These are phyloP conservation scores for Rambutsinella grinnellia DNA, from an alignment of 2,888 invertebrate species.

Conservation along the genomic window DNA sequence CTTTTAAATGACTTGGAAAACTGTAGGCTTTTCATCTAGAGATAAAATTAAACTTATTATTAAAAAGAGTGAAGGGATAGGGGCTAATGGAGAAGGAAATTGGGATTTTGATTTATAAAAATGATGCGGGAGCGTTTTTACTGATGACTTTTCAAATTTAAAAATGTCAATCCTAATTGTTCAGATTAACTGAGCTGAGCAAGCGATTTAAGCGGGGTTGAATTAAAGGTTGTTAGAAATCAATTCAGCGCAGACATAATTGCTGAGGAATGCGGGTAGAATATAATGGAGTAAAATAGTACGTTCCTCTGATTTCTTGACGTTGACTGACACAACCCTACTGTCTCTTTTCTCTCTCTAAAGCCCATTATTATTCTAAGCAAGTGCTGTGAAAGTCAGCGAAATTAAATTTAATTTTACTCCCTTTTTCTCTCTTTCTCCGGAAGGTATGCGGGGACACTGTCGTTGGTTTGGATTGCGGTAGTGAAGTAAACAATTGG, in stretches of 20 bases:
- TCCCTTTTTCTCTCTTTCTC: conserved; percentile 50
- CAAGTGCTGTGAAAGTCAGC: conserved; percentile 1
- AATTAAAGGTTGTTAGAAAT: neutral
- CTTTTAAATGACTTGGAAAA: no score
- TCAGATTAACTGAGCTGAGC: neutral
- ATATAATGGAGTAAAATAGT: conserved; percentile 10
- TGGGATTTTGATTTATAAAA: no score
- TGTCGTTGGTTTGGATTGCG: conserved; percentile 86
- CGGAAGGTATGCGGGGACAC: conserved; percentile 84
- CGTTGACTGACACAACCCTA: conserved; percentile 22
- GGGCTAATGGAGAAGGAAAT: no score
- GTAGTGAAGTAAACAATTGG: conserved; percentile 85
- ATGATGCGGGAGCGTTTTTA: no score
- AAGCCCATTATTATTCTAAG: conserved; percentile 19
- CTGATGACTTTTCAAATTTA: neutral
- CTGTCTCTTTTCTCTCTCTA: neutral
- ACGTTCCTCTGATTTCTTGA: conserved; percentile 21
- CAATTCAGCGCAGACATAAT: neutral
- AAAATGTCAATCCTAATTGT: neutral
- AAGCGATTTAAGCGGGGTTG: neutral
- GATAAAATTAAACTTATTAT: no score
- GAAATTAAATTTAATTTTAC: conserved; percentile 20
- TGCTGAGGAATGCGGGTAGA: neutral
- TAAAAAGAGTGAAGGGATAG: no score
- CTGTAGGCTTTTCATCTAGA: no score